Percentiles rank a stretch among this genome's conserved stretches.
Conservation (phyloP, 2,888 invertebrate species). For the Diploptera punctata region DNA sequence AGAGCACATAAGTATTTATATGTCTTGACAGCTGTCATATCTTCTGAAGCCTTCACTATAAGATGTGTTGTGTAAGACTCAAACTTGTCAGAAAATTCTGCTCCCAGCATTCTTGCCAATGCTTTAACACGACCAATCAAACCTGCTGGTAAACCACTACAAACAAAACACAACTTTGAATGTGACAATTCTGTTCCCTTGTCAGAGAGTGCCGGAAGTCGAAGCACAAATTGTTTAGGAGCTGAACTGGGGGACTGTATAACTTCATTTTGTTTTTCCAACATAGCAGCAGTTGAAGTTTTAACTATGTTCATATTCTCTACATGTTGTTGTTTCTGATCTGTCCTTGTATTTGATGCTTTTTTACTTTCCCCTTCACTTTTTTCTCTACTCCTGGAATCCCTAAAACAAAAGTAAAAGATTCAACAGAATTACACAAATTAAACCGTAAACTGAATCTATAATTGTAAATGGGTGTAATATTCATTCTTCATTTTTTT, state of each 20-base stretch:
- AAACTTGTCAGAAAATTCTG: conserved; percentile 12
- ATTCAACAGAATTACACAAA: too few relatives aligned
- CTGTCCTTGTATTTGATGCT: too few relatives aligned
- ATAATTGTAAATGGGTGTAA: too few relatives aligned
- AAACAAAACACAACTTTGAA: conserved; percentile 8
- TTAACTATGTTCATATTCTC: too few relatives aligned
- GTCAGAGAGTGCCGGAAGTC: neutral
- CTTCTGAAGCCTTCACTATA: neutral
- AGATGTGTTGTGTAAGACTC: conserved; percentile 14
- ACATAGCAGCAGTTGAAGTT: neutral
- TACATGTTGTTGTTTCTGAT: too few relatives aligned
- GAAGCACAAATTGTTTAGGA: conserved; percentile 1
- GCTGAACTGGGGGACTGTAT: too few relatives aligned
- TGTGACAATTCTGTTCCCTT: too few relatives aligned
- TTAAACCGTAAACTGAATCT: too few relatives aligned
- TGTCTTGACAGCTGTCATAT: conserved; percentile 12
- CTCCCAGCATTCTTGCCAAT: conserved; percentile 5
- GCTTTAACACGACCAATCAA: conserved; percentile 12
- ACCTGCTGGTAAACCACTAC: conserved; percentile 16
- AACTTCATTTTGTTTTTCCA: too few relatives aligned
- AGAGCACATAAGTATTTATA: conserved; percentile 7
- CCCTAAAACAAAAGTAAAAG: too few relatives aligned
- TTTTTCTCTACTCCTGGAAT: neutral
- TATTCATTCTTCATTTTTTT: too few relatives aligned
- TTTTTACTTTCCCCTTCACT: neutral